A percentile compares a stretch with the other conserved stretches of the same genome.
These are phyloP conservation scores for Sitta europaea DNA, from an alignment of 2,113 vertebrate species.

Conservation along the genomic window DNA sequence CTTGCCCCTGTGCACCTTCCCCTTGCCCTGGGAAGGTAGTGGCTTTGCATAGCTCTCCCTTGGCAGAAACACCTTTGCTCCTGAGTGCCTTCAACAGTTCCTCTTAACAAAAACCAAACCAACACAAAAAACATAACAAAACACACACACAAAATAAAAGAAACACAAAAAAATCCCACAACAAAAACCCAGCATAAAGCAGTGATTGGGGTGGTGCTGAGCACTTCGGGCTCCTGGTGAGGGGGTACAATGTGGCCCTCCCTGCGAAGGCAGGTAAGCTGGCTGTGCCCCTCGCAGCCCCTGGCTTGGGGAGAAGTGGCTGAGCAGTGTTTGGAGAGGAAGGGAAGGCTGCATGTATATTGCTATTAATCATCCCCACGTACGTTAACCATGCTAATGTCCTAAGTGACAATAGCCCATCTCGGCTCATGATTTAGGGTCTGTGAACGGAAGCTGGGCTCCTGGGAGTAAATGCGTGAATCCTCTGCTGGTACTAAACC, in stretches of 20 bases:
- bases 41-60: not conserved
- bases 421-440: slow-evolving; percentile 80
- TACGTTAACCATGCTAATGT: slow-evolving; percentile 81
- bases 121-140: not conserved
- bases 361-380: slow-evolving; percentile 73
- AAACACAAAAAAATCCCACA: not conserved
- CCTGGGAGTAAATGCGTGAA: slow-evolving; percentile 81
- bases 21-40: not conserved
- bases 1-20: not conserved
- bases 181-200: not conserved
- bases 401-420: slow-evolving; percentile 82
- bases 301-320: not conserved
- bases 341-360: slow-evolving; percentile 45
- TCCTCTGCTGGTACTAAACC: slow-evolving; percentile 82
- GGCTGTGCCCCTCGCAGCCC: not conserved
- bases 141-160: not conserved
- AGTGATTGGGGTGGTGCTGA: not conserved
- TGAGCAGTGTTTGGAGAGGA: not conserved
- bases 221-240: rapidly evolving
- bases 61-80: not conserved
- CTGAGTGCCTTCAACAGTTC: not conserved
- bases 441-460: slow-evolving; percentile 81
- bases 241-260: not conserved
- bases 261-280: rapidly evolving
- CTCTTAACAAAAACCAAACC: not conserved